Conservation (phyloP, 2,797 vertebrate species). For the Microtus obscurus region DNA sequence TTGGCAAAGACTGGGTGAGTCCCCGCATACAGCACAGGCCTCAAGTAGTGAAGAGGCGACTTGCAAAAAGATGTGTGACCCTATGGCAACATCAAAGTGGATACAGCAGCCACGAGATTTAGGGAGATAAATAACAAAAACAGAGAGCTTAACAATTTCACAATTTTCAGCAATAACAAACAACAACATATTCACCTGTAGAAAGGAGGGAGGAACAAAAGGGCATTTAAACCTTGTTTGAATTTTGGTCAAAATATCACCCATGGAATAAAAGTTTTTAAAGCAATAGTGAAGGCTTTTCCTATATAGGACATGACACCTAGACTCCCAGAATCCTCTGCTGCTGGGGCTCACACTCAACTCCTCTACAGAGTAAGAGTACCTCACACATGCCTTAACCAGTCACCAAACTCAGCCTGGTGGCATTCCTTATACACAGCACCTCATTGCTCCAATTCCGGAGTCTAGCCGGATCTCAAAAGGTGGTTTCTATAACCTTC, state of each 20-base stretch:
- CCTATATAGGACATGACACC: neutral
- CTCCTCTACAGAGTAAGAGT: neutral
- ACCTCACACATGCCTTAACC: neutral
- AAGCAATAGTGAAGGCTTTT: neutral
- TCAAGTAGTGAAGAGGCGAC: neutral
- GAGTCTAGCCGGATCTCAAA: neutral
- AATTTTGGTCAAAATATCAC: neutral
- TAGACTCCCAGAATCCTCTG: neutral
- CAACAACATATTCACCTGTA: neutral
- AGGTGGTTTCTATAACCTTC: neutral
- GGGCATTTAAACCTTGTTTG: neutral
- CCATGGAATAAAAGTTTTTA: neutral
- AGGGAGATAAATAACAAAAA: neutral
- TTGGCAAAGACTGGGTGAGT: neutral
- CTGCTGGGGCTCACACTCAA: neutral
- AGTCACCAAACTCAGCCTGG: neutral
- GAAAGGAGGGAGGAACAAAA: neutral
- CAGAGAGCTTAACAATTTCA: neutral
- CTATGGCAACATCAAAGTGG: neutral
- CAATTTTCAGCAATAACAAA: neutral
- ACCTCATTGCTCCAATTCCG: neutral
- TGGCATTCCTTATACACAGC: neutral
- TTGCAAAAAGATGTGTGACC: neutral
- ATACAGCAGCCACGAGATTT: too few relatives aligned
- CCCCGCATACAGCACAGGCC: rapidly evolving